phyloP scores from a whole-genome alignment of 1,140 invertebrate genomes.

The Pogonomyrmex barbatus region DNA sequence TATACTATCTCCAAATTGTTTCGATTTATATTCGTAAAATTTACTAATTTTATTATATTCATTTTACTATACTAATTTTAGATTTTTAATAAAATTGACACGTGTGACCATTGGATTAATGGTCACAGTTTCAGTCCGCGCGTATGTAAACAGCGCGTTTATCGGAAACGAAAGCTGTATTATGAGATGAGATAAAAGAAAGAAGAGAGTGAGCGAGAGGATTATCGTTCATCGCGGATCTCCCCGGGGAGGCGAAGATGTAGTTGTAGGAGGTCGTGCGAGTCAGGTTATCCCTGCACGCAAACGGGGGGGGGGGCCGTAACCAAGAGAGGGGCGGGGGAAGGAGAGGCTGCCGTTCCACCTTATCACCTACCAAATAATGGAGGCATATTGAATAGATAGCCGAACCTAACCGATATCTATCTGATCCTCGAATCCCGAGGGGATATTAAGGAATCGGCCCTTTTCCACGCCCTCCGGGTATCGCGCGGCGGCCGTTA shows the following conservation, averaged over 20 bases:
- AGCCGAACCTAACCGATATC: slow-evolving; percentile 77
- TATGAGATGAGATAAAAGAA: slow-evolving; percentile 52
- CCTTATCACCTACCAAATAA: slow-evolving; percentile 82
- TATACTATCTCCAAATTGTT: too few relatives aligned
- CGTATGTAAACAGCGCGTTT: slow-evolving; percentile 51
- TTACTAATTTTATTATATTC: too few relatives aligned
- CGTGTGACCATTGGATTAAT: background rate
- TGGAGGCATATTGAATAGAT: slow-evolving; percentile 82
- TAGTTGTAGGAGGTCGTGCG: slow-evolving; percentile 51
- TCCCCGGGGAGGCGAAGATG: slow-evolving; percentile 69
- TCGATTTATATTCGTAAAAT: too few relatives aligned
- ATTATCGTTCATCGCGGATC: slow-evolving; percentile 76
- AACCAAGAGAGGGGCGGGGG: slow-evolving; percentile 23
- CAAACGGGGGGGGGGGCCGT: background rate
- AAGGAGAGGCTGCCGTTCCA: slow-evolving; percentile 68
- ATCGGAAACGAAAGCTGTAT: slow-evolving; percentile 23
- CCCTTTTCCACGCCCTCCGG: slow-evolving; percentile 65
- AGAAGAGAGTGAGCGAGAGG: slow-evolving; percentile 51
- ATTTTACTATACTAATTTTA: too few relatives aligned
- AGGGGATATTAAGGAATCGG: slow-evolving; percentile 79
- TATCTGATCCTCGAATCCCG: slow-evolving; percentile 77
- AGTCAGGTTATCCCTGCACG: slow-evolving; percentile 45
- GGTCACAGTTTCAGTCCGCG: background rate
- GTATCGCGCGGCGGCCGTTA: slow-evolving; percentile 34
- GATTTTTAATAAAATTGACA: slow-evolving; percentile 10